Evolutionary conservation across 2,113 vertebrate species (phyloP).

Genomic region (Eudorcas thomsonii): DNA sequence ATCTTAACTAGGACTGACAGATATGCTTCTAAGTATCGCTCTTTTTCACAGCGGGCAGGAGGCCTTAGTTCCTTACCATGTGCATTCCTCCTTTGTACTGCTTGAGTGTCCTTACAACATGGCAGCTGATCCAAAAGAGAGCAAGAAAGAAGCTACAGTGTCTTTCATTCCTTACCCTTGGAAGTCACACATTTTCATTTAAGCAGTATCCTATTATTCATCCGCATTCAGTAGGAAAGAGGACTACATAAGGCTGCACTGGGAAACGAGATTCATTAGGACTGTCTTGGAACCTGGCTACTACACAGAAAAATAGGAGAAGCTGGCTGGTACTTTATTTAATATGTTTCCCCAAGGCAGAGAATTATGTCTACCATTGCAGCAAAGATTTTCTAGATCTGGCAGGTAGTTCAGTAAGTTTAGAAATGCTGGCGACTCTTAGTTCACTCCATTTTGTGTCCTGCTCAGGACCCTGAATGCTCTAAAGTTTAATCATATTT

Average conservation of each 20-base stretch:
- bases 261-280: neutral
- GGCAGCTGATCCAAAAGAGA: neutral
- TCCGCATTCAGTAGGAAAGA: neutral
- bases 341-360: neutral
- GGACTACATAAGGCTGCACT: neutral
- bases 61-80: neutral
- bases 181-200: neutral
- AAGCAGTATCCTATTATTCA: neutral
- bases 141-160: neutral
- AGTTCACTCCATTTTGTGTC: neutral
- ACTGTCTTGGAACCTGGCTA: neutral
- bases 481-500: constrained; percentile 13
- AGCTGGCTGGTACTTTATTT: neutral
- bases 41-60: neutral
- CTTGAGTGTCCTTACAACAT: neutral
- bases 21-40: neutral
- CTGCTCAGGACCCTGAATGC: neutral
- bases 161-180: neutral
- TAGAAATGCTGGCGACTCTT: neutral
- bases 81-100: neutral
- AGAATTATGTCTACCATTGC: neutral
- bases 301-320: neutral
- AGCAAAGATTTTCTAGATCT: neutral
- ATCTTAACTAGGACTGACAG: neutral
- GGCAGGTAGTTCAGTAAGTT: neutral